A percentile compares a stretch with the other conserved stretches of the same genome.
Evolutionary conservation across 2,888 invertebrate species (phyloP).

Genomic region (Trichopoda pennipes): DNA sequence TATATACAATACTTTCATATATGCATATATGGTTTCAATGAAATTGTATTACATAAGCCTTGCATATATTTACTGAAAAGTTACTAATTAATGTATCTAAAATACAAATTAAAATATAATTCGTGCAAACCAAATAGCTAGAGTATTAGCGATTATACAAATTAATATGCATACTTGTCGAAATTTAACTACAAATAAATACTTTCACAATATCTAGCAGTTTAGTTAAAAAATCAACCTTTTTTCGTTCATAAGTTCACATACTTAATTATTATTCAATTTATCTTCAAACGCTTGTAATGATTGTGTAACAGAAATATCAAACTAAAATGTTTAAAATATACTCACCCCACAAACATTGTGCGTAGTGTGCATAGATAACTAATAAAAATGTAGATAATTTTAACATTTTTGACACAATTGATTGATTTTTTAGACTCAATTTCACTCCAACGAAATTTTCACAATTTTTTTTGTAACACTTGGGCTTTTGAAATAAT

Average conservation of each 20-base stretch:
- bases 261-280: conserved; percentile 3
- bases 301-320: conserved; percentile 50
- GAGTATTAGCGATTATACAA: too few species aligned
- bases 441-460: not conserved
- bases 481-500: not conserved
- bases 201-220: not conserved
- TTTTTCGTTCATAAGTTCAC: not conserved
- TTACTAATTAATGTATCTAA: not conserved
- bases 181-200: too few species aligned
- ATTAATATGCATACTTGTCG: too few species aligned
- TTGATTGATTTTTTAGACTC: conserved; percentile 1
- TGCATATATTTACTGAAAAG: not conserved
- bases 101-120: too few species aligned
- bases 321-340: conserved; percentile 12
- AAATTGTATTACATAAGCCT: conserved; percentile 22
- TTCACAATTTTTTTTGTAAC: not conserved
- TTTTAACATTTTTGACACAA: conserved; percentile 49
- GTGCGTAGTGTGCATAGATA: conserved; percentile 63
- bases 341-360: conserved; percentile 70
- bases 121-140: too few species aligned
- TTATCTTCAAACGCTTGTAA: not conserved
- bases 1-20: not conserved
- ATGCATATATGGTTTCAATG: not conserved
- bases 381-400: conserved; percentile 60
- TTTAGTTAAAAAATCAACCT: not conserved